Evolutionary conservation across 1,140 invertebrate species (phyloP).

Genomic region (Conus ventricosus): DNA sequence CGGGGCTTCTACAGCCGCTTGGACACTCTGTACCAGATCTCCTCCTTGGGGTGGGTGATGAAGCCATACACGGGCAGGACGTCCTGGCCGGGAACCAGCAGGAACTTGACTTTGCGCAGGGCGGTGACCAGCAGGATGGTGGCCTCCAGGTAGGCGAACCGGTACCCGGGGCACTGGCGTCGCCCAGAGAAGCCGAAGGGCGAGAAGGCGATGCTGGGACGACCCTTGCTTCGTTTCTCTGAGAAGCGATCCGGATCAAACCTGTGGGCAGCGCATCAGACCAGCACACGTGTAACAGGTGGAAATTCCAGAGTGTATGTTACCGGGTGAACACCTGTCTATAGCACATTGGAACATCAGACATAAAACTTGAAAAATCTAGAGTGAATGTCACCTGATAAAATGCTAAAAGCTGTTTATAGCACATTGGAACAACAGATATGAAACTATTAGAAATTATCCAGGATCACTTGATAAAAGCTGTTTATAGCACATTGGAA

Average conservation of each 20-base stretch:
- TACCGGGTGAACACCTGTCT: too few relatives aligned
- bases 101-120: conserved; percentile 59
- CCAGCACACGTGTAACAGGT: too few relatives aligned
- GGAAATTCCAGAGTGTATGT: too few relatives aligned
- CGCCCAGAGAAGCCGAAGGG: conserved; percentile 73
- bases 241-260: conserved; percentile 72
- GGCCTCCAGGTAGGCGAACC: conserved; percentile 60
- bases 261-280: conserved; percentile 42
- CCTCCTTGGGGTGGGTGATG: conserved; percentile 67
- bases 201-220: conserved; percentile 58
- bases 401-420: too few relatives aligned
- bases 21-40: conserved; percentile 68
- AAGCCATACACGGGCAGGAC: conserved; percentile 64
- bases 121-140: conserved; percentile 53
- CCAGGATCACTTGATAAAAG: too few relatives aligned
- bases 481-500: too few relatives aligned
- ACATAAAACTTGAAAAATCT: too few relatives aligned
- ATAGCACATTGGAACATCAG: too few relatives aligned
- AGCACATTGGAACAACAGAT: too few relatives aligned
- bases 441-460: too few relatives aligned
- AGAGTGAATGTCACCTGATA: too few relatives aligned
- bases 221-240: conserved; percentile 51
- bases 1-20: conserved; percentile 34
- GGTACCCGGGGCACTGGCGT: conserved; percentile 66
- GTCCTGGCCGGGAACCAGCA: conserved; percentile 62